Base-by-base conservation (phyloP, 2,797 vertebrate species). In the Nasua narica region DNA sequence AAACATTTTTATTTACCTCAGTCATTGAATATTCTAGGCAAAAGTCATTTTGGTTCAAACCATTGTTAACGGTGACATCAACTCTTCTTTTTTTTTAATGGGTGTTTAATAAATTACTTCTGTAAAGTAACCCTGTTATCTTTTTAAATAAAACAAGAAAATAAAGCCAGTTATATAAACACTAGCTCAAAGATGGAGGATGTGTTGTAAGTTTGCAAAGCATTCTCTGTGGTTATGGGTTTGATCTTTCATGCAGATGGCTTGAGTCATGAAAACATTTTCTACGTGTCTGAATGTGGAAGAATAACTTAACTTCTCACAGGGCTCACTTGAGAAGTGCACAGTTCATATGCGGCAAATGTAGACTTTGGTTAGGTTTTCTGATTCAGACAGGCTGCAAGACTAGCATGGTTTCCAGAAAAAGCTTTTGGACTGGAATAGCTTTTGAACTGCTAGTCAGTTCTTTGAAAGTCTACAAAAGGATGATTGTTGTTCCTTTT, bases 31-130 rank as follows among this genome's bases (percentile, higher is more conserved):
- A 82, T 60, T 65, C 48, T 40, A 84, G 25, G 56, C 69, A 56
- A 91, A 96, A 84, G 76, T 84, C 70, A 83, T 84, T 94, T 96
- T 65, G 25, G 3, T 54, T 82, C 16, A 13, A 69, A 81, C 85
- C 43, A 90, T 76, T 21, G 5, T 62, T 84, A 35, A 50, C 1
- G 5, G n/a, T 79, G 76, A 62, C 18, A 52, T 46, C 35, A 56
- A 83, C 74, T 92, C 43, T 4, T 43, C 70, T 90, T 65, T 56
- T 48, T 79, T 87, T 67, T 35, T n/a, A 87, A 35, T 10, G 10
- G 7, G 27, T 72, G 4, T 65, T 92, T 90, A 35, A 48, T 60
- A 60, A 70, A 12, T 84, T 58, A 67, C 52, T 97, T 95, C 40
- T n/a, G 48, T 70, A 85, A 95, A 82, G 23, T 16, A 46, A 46